A percentile compares a stretch with the other conserved stretches of the same genome.
Conservation (phyloP, 2,797 vertebrate species). For the Threskiornis aethiopicus region DNA sequence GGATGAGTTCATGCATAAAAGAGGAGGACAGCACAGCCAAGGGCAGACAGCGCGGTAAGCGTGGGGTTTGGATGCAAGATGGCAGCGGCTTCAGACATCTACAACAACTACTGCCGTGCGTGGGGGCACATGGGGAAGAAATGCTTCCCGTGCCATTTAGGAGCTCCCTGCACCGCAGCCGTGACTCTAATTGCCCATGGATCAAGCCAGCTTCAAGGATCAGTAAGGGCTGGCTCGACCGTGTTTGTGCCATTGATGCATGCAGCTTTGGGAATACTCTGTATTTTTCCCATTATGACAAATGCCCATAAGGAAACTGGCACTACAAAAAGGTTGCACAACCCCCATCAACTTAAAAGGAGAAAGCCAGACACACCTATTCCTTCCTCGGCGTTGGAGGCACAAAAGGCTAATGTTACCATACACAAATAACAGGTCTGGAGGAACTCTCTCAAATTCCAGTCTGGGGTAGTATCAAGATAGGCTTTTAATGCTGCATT, state of each 20-base stretch:
- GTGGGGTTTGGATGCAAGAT: not conserved
- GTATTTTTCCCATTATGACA: constrained; percentile 45
- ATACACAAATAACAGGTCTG: constrained; percentile 36
- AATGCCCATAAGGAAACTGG: constrained; percentile 55
- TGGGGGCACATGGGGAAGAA: not conserved
- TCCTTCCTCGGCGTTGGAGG: constrained; percentile 46
- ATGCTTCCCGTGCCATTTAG: not conserved
- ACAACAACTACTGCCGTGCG: not conserved
- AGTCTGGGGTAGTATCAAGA: constrained; percentile 14
- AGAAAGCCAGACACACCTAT: constrained; percentile 60
- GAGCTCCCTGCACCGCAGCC: not conserved
- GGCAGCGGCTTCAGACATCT: not conserved
- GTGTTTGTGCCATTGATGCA: not conserved
- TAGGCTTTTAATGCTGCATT: not conserved
- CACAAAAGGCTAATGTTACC: constrained; percentile 34
- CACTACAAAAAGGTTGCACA: constrained; percentile 30
- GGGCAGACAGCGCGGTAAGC: not conserved
- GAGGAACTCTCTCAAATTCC: constrained; percentile 13
- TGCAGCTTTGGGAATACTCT: constrained; percentile 20
- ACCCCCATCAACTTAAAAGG: constrained; percentile 43
- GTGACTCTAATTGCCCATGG: not conserved
- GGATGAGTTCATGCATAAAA: not conserved
- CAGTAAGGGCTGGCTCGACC: not conserved
- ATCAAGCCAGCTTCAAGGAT: not conserved
- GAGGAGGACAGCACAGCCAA: not conserved